Base-by-base conservation (phyloP, 2,888 invertebrate species). In the Eumacrocentrus americanus region DNA sequence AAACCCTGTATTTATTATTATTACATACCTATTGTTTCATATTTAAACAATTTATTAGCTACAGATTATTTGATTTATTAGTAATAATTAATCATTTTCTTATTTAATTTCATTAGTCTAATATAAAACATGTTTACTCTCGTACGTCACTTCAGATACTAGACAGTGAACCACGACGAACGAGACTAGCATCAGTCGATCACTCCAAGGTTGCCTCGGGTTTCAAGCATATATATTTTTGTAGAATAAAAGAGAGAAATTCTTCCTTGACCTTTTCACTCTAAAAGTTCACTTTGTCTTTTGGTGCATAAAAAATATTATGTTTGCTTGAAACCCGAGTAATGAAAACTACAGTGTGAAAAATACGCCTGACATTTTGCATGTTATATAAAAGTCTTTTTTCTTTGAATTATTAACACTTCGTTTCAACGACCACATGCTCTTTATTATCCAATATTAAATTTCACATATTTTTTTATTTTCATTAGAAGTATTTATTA, bases 1-100 rank as follows among this genome's bases (percentile, higher is more conserved):
- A 62, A 60, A 60, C 63, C 57, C 23, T 62, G 51, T n/a, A n/a
- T 40, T 52, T 37, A 57, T 53, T 20, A 29, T 44, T 51, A 40
- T 11, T n/a, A 57, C 40, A 53, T 40, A 51, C 7, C 9, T 42
- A 29, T 55, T 55, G 34, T 20, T 50, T 25, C 20, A 48, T 44
- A 50, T 34, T 14, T 25, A 23, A 11, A 5, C 23, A 37, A 35
- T 25, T 51, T n/a, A 22, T 47, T 48, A 22, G 20, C 7, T 18
- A n/a, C n/a, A n/a, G n/a, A n/a, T n/a, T n/a, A n/a, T n/a, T n/a
- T n/a, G n/a, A n/a, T n/a, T n/a, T n/a, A n/a, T n/a, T n/a, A n/a
- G n/a, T n/a, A n/a, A n/a, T n/a, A n/a, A n/a, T n/a, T n/a, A n/a
- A n/a, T n/a, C n/a, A n/a, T n/a, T n/a, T n/a, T n/a, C n/a, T n/a